These are phyloP conservation scores for Pristionchus exspectatus DNA, from an alignment of 2,888 invertebrate genomes.

Conservation along the genomic window DNA sequence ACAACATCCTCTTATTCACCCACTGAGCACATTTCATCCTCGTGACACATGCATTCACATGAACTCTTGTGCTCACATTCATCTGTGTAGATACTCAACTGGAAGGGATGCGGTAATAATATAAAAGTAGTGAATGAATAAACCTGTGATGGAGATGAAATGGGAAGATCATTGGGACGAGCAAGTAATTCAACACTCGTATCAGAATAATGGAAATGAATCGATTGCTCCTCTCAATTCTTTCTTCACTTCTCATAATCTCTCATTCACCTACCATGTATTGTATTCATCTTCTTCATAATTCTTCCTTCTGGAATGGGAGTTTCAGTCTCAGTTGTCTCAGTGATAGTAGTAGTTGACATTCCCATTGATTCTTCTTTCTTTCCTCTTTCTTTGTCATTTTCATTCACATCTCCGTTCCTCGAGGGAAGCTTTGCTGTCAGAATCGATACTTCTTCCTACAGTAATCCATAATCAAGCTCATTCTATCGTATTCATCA, in stretches of 20 bases:
- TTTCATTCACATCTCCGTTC: not conserved
- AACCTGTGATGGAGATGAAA: conserved; percentile 21
- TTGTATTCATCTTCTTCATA: conserved; percentile 39
- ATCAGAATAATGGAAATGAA: conserved; percentile 1
- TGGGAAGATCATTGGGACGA: conserved; percentile 34
- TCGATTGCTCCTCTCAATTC: not conserved
- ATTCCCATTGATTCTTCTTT: conserved; percentile 28
- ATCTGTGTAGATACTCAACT: conserved; percentile 29
- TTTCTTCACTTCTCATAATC: not conserved
- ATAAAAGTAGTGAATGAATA: not conserved
- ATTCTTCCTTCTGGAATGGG: not conserved
- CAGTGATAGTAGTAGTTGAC: conserved; percentile 31
- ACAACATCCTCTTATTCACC: not conserved
- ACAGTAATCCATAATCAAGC: not conserved
- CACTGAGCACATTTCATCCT: not conserved
- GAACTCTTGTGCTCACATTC: conserved; percentile 33
- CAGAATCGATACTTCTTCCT: conserved; percentile 37
- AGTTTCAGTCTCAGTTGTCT: conserved; percentile 37
- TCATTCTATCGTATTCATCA: not conserved
- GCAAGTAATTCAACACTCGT: conserved; percentile 8
- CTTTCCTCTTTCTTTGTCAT: not conserved
- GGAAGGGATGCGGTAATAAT: not conserved
- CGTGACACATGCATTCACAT: conserved; percentile 15
- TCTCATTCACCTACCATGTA: not conserved
- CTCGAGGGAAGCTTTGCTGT: not conserved